These are phyloP conservation scores for Rhopalosiphum nymphaeae DNA, from an alignment of 2,888 invertebrate species.

Conservation along the genomic window DNA sequence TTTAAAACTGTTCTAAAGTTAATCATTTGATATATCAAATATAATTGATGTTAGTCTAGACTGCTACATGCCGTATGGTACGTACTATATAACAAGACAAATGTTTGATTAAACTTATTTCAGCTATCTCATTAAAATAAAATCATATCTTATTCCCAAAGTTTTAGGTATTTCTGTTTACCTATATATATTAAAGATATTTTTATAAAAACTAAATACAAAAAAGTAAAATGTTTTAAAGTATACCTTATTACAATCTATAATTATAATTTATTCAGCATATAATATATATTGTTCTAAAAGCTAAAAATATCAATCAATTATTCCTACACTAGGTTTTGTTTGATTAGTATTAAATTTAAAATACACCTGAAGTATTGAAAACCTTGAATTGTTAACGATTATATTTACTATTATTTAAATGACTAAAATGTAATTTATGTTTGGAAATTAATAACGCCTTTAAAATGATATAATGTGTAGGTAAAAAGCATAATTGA, in stretches of 20 bases:
- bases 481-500: not conserved
- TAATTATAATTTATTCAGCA: not conserved
- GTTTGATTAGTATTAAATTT: not conserved
- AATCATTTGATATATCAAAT: not conserved
- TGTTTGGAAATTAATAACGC: not conserved
- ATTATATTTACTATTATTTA: not conserved
- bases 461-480: not conserved
- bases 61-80: not conserved
- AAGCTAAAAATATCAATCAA: not conserved
- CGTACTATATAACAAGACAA: not conserved
- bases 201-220: not conserved
- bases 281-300: not conserved
- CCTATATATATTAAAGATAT: not conserved
- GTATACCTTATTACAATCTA: not conserved
- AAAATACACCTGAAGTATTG: not conserved
- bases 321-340: not conserved
- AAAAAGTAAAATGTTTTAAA: not conserved
- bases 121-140: not conserved
- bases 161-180: not conserved
- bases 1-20: not conserved
- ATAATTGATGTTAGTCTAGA: not conserved
- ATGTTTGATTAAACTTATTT: slow-evolving; percentile 14
- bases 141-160: not conserved
- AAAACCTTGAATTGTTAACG: not conserved
- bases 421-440: not conserved